Evolutionary conservation across 2,797 vertebrate species (phyloP).

Genomic region (Hybognathus amarus): DNA sequence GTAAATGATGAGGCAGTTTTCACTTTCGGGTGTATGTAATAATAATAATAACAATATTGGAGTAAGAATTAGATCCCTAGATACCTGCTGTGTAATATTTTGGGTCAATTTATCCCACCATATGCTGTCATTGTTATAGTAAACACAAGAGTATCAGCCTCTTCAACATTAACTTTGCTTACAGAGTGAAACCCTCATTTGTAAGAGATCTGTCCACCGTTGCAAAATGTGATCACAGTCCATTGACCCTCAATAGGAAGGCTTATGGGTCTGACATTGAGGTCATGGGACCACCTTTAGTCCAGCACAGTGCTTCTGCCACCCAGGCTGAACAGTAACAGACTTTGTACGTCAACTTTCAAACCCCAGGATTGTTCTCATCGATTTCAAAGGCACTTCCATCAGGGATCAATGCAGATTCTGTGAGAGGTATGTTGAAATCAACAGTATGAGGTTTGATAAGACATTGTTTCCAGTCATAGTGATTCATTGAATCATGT

Average conservation of each 20-base stretch:
- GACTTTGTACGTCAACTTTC: conserved; percentile 48
- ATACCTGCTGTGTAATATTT: conserved; percentile 9
- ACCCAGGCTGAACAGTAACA: conserved; percentile 67
- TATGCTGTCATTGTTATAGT: conserved; percentile 56
- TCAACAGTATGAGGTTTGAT: background rate
- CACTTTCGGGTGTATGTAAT: background rate
- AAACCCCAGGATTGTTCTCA: conserved; percentile 42
- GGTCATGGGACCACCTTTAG: conserved; percentile 67
- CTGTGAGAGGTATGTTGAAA: conserved; percentile 44
- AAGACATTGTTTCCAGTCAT: background rate
- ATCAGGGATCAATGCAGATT: conserved; percentile 23
- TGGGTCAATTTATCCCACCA: conserved; percentile 15
- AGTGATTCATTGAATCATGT: background rate
- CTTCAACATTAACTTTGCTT: conserved; percentile 80
- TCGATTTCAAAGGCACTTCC: conserved; percentile 51
- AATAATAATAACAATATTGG: background rate
- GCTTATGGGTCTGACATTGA: conserved; percentile 76
- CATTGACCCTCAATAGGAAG: conserved; percentile 76
- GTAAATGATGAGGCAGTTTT: background rate
- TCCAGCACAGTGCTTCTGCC: conserved; percentile 65
- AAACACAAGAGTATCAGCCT: conserved; percentile 67
- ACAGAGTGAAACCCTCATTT: conserved; percentile 76
- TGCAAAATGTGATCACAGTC: conserved; percentile 81
- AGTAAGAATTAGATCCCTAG: background rate
- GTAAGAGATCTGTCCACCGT: conserved; percentile 77